These are phyloP conservation scores for Sinella curviseta DNA, from an alignment of 1,140 invertebrate species.

Conservation along the genomic window DNA sequence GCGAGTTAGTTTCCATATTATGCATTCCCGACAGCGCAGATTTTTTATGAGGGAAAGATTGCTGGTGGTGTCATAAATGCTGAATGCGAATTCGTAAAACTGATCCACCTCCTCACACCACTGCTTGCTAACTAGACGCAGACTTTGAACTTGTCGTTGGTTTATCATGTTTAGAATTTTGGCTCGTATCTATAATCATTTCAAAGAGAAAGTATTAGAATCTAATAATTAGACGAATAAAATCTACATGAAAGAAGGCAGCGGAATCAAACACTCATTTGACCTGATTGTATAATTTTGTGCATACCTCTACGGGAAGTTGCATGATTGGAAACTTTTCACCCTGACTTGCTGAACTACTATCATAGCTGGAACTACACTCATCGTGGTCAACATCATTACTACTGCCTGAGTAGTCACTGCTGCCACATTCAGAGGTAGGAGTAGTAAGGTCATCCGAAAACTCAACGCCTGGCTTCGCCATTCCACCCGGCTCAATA, in stretches of 20 bases:
- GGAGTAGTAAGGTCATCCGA: not conserved
- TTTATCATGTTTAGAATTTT: conserved; percentile 39
- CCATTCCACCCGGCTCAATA: conserved; percentile 14
- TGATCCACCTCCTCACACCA: conserved; percentile 39
- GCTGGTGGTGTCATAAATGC: conserved; percentile 37
- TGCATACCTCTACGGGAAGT: not conserved
- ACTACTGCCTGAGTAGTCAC: not conserved
- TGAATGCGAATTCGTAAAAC: conserved; percentile 42
- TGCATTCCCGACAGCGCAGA: conserved; percentile 34
- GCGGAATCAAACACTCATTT: too few species aligned
- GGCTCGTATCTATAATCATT: conserved; percentile 31
- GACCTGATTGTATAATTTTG: not conserved
- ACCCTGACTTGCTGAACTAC: not conserved
- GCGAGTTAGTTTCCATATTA: conserved; percentile 37
- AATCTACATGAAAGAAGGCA: too few species aligned
- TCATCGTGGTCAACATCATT: not conserved
- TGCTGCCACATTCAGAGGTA: not conserved
- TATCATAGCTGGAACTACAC: not conserved
- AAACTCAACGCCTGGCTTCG: not conserved
- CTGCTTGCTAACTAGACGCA: conserved; percentile 33
- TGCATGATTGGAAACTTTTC: not conserved
- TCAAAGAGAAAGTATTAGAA: too few species aligned
- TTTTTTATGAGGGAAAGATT: conserved; percentile 34
- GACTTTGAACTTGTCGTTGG: conserved; percentile 31
- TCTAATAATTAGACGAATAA: too few species aligned